A percentile compares a stretch with the other conserved stretches of the same genome.
Evolutionary conservation across 2,888 invertebrate species (phyloP).

Genomic region (Platycheirus rosarum): DNA sequence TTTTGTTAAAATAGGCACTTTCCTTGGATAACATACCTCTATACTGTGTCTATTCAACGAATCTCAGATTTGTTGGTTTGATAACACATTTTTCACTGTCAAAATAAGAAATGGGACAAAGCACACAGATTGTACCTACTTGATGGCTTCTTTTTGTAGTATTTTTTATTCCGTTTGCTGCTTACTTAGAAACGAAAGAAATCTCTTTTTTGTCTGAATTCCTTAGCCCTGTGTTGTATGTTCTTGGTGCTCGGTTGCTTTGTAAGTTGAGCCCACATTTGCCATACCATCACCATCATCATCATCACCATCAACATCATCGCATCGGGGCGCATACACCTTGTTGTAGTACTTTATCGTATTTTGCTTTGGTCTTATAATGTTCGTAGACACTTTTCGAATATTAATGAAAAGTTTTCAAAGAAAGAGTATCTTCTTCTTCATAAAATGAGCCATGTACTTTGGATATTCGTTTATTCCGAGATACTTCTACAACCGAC

Average conservation of each 20-base stretch:
- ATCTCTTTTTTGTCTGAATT: slow-evolving; percentile 55
- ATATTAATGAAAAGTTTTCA: slow-evolving; percentile 74
- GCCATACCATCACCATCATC: slow-evolving; percentile 50
- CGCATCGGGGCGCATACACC: slow-evolving; percentile 43
- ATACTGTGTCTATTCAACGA: slow-evolving; percentile 17
- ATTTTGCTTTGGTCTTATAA: slow-evolving; percentile 71
- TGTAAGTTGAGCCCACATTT: slow-evolving; percentile 49
- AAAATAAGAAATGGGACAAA: slow-evolving; percentile 56
- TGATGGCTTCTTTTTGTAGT: slow-evolving; percentile 51
- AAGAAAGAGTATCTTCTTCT: slow-evolving; percentile 45
- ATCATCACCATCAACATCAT: slow-evolving; percentile 55
- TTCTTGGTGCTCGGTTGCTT: slow-evolving; percentile 5
- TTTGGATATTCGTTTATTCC: slow-evolving; percentile 32
- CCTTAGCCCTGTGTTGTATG: slow-evolving; percentile 50
- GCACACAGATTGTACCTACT: slow-evolving; percentile 62
- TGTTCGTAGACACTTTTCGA: slow-evolving; percentile 73
- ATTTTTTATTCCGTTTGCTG: slow-evolving; percentile 26
- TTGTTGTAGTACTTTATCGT: slow-evolving; percentile 68
- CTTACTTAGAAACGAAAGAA: slow-evolving; percentile 60
- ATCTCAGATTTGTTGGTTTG: slow-evolving; percentile 57
- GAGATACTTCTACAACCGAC: not conserved
- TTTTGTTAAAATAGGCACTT: slow-evolving; percentile 49
- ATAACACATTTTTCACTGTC: slow-evolving; percentile 58
- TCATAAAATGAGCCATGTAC: slow-evolving; percentile 36
- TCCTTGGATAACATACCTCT: slow-evolving; percentile 23